Conservation (phyloP, 2,113 vertebrate genomes). For the Apus apus region DNA sequence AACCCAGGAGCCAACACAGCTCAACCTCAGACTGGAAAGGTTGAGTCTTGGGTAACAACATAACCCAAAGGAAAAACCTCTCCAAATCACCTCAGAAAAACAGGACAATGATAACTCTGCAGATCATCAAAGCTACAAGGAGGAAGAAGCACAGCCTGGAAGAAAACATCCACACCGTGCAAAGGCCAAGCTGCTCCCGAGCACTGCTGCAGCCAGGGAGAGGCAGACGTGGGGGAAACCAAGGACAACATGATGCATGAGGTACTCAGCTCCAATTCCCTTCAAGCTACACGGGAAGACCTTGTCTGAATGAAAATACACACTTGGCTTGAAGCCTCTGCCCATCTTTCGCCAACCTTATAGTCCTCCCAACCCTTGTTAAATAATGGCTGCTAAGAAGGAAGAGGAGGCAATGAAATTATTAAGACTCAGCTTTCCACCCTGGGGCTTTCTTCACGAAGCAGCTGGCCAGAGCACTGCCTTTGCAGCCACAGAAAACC, state of each 20-base stretch:
- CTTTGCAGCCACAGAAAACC: slow-evolving; percentile 43
- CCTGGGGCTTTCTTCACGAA: not conserved
- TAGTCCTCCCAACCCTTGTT: not conserved
- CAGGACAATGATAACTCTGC: not conserved
- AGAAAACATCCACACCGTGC: not conserved
- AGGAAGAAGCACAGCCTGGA: not conserved
- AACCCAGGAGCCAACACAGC: not conserved
- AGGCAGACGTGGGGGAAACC: not conserved
- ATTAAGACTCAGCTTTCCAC: slow-evolving; percentile 10
- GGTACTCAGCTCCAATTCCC: not conserved
- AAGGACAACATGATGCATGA: not conserved
- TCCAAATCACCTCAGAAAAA: not conserved
- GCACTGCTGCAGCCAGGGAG: not conserved
- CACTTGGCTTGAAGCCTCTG: not conserved
- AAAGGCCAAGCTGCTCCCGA: not conserved
- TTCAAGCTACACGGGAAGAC: not conserved
- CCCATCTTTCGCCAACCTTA: not conserved
- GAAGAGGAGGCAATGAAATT: not conserved
- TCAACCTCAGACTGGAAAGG: not conserved
- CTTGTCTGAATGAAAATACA: not conserved
- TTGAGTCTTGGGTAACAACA: not conserved
- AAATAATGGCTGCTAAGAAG: not conserved
- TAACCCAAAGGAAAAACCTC: not conserved
- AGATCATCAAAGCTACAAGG: not conserved
- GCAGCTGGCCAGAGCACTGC: slow-evolving; percentile 12